These are phyloP conservation scores for Nemotelus nigrinus DNA, from an alignment of 2,888 invertebrate species.

Conservation along the genomic window DNA sequence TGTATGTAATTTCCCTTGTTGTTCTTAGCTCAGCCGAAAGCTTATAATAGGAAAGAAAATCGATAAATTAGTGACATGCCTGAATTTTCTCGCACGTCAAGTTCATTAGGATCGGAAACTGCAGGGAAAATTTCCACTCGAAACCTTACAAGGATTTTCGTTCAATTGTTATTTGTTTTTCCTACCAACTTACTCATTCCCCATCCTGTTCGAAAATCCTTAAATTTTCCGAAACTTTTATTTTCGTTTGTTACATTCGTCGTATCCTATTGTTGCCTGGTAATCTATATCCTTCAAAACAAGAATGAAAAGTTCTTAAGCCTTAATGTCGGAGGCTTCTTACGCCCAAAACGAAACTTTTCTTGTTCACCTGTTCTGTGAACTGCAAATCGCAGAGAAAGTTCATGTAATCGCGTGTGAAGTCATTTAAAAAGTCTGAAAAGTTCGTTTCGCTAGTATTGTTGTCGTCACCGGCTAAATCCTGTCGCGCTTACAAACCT, in stretches of 20 bases:
- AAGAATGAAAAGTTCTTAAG: not conserved
- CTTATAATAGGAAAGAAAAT: not conserved
- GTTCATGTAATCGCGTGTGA: conserved; percentile 38
- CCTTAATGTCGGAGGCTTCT: not conserved
- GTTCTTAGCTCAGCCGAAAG: not conserved
- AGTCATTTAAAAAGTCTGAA: conserved; percentile 27
- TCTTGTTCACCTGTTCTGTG: not conserved
- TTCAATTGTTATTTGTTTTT: not conserved
- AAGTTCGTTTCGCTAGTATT: conserved; percentile 11
- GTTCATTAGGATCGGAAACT: not conserved
- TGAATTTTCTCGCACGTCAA: not conserved
- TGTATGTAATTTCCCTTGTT: not conserved
- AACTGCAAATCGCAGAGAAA: not conserved
- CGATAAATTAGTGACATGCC: not conserved
- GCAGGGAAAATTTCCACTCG: not conserved
- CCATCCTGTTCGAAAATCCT: not conserved
- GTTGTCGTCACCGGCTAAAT: not conserved
- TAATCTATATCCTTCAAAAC: not conserved
- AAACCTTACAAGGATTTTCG: not conserved
- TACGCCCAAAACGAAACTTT: not conserved
- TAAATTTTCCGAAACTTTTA: not conserved
- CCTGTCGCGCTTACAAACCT: not conserved
- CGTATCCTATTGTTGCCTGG: not conserved
- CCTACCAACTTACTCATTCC: not conserved
- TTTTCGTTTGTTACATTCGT: not conserved